Evolutionary conservation across 1,140 invertebrate species (phyloP), one percentile per base, ranked within the genome.

Genomic region (Drosophila pseudoobscura): DNA sequence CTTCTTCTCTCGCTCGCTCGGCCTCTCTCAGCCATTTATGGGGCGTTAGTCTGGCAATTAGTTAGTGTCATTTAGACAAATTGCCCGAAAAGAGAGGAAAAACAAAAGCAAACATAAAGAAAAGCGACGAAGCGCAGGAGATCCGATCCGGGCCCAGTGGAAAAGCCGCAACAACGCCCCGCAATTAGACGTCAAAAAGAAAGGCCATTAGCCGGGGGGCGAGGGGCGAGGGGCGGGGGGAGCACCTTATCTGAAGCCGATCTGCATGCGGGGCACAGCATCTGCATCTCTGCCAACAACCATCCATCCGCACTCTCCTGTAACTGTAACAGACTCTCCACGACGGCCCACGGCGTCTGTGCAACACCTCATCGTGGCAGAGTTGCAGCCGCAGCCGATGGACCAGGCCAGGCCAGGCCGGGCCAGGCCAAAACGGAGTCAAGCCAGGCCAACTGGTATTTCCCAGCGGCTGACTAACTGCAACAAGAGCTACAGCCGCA

Each of bases 31-130:
- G 54, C 72, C 72, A 82, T 87, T 85, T 80, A 74, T 87, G 80
- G 80, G 83, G 80, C 82, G 80, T 85, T 87, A 87, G 78, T 87
- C 78, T 77, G 64, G 62, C 80, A 85, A 85, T 85, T 85, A 85
- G 80, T 85, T 85, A 87, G 80, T 85, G 82, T 80, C 82, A 85
- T 80, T 85, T 87, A 87, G 80, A 82, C 78, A 87, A 87, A 85
- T 85, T 85, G 82, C 74, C 70, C 75, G 24, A 78, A 73, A 82
- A 75, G 54, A 13, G 35, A 13, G 35, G 31, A 51, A 44, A 35
- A 43, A 41, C 47, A 71, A 79, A 55, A 53, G 52, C 46, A 64
- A 74, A 74, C 59, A 75, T 56, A 75, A 62, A 45, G 51, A 64
- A 73, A 74, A 49, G 61, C 71, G 53, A 53, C 45, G 60, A 74